A percentile compares a stretch with the other conserved stretches of the same genome.
Evolutionary conservation across 1,140 invertebrate genomes (phyloP).

Genomic region (Amphibalanus amphitrite): DNA sequence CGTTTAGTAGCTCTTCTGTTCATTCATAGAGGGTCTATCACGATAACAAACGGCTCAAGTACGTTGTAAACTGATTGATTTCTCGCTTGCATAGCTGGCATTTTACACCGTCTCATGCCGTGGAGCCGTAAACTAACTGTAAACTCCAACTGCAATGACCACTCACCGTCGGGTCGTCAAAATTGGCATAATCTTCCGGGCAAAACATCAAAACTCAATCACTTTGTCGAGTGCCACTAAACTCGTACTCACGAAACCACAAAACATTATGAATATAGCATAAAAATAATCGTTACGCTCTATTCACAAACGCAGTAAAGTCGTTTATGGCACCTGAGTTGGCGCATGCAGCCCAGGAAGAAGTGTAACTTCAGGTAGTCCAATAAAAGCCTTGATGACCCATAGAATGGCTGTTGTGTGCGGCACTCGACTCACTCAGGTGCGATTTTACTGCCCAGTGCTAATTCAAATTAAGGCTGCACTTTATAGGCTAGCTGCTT

Average conservation of each 20-base stretch:
- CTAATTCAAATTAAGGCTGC: neutral
- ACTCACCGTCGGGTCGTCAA: neutral
- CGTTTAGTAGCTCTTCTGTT: too few species aligned
- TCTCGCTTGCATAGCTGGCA: neutral
- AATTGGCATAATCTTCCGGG: neutral
- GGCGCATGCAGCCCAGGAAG: neutral
- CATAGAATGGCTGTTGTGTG: neutral
- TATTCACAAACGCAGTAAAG: neutral
- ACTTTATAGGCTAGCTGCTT: neutral
- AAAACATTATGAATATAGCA: constrained; percentile 1
- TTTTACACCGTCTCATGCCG: neutral
- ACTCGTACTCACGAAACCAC: neutral
- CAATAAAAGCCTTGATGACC: neutral
- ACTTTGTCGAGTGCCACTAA: neutral
- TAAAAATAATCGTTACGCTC: constrained; percentile 2
- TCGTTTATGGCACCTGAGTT: neutral
- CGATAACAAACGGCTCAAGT: too few species aligned
- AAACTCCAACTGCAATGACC: neutral
- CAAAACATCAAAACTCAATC: neutral
- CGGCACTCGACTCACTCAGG: neutral
- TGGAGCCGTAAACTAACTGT: neutral
- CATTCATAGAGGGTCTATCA: too few species aligned
- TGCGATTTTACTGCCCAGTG: neutral
- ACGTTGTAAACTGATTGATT: neutral
- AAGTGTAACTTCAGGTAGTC: neutral